These are phyloP conservation scores for Callaeas wilsoni DNA, from an alignment of 2,113 vertebrate genomes.

Conservation along the genomic window DNA sequence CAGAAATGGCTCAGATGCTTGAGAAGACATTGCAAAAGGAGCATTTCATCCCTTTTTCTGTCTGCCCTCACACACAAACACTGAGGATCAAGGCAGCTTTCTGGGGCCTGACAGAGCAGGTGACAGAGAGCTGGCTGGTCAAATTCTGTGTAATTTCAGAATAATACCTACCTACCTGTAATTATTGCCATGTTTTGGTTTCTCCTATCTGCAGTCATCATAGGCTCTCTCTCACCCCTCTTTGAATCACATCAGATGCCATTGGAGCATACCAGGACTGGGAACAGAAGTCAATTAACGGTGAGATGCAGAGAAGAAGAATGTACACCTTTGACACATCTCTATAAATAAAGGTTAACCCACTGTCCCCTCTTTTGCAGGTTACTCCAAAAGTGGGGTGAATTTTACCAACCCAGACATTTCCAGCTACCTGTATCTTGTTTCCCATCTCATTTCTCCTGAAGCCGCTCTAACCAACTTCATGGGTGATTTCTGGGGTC, in stretches of 20 bases:
- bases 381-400: neutral
- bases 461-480: neutral
- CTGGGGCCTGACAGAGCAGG: neutral
- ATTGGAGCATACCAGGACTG: neutral
- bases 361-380: neutral
- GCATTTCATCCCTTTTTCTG: neutral
- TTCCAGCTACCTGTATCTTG: neutral
- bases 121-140: neutral
- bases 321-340: neutral
- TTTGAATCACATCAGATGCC: neutral
- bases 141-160: neutral
- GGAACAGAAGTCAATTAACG: neutral
- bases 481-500: neutral
- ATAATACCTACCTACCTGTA: neutral
- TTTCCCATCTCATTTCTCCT: neutral
- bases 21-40: neutral
- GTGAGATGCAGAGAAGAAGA: neutral
- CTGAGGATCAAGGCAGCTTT: neutral
- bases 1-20: neutral
- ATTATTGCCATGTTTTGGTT: neutral
- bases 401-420: neutral
- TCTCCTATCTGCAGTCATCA: neutral
- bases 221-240: neutral
- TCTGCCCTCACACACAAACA: neutral
- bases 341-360: neutral